Conservation (phyloP, 1,140 invertebrate species). For the Drosophila ananassae region DNA sequence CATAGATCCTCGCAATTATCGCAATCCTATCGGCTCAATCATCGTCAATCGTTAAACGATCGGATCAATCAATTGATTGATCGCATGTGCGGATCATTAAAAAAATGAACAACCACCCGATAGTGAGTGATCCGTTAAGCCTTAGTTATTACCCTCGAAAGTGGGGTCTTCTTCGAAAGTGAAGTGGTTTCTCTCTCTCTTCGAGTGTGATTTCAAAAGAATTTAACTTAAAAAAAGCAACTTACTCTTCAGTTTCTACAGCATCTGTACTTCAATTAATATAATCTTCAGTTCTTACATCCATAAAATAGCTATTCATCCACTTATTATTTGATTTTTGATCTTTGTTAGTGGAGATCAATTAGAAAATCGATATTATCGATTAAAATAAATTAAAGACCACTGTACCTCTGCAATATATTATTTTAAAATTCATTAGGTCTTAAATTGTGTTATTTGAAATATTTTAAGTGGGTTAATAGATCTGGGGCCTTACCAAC, state of each 20-base stretch:
- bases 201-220: background rate
- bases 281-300: conserved; percentile 5
- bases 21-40: too few species aligned
- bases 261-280: background rate
- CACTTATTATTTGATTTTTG: background rate
- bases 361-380: background rate
- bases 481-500: too few species aligned
- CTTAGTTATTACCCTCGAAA: background rate
- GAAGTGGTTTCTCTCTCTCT: background rate
- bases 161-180: conserved; percentile 8
- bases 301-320: conserved; percentile 5
- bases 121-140: conserved; percentile 46
- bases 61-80: conserved; percentile 42
- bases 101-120: conserved; percentile 32
- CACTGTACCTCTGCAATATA: conserved; percentile 20
- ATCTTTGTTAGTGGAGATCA: background rate
- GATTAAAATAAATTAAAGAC: background rate
- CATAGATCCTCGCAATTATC: conserved; percentile 16
- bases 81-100: conserved; percentile 34
- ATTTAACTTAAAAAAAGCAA: conserved; percentile 6
- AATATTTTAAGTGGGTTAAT: too few species aligned
- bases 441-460: background rate
- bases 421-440: conserved; percentile 10
- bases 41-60: conserved; percentile 23
- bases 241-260: conserved; percentile 22